A percentile compares a stretch with the other conserved stretches of the same genome.
phyloP scores from a whole-genome alignment of 2,888 invertebrate species.

The Operophtera brumata region DNA sequence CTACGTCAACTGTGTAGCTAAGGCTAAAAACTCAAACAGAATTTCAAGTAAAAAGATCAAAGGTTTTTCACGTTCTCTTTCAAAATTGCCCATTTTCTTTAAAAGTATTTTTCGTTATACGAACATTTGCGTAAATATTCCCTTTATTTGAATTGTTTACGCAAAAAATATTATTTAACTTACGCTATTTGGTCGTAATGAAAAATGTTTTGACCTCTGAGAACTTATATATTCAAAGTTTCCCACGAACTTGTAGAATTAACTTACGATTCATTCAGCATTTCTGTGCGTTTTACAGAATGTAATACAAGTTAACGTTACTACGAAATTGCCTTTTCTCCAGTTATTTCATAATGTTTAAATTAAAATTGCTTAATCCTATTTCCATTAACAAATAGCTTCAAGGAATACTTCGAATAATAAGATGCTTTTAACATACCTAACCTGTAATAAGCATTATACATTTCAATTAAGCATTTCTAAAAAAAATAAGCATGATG shows the following conservation, averaged over 20 bases:
- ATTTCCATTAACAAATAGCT: neutral
- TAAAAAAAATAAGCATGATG: too few species aligned
- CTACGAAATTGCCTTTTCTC: neutral
- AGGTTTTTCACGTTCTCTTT: conserved; percentile 6
- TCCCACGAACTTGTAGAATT: neutral
- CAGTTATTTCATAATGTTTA: neutral
- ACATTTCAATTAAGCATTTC: too few species aligned
- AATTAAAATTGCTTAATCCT: neutral
- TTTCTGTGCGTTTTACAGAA: too few species aligned
- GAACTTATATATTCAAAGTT: neutral
- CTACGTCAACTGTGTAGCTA: neutral
- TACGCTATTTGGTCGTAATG: conserved; percentile 17
- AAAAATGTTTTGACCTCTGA: conserved; percentile 12
- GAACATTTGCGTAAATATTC: conserved; percentile 21
- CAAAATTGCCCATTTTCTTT: conserved; percentile 10
- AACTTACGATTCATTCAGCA: neutral
- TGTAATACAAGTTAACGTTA: neutral
- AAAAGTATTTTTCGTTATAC: conserved; percentile 20
- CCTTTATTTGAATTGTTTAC: conserved; percentile 25
- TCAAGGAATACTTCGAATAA: neutral
- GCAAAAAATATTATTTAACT: conserved; percentile 10
- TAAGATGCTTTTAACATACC: too few species aligned
- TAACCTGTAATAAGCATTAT: too few species aligned
- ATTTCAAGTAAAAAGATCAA: conserved; percentile 15
- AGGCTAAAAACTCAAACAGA: neutral